Evolutionary conservation across 1,140 invertebrate species (phyloP), one percentile per base, ranked within the genome.

Genomic region (Cydia strobilella): DNA sequence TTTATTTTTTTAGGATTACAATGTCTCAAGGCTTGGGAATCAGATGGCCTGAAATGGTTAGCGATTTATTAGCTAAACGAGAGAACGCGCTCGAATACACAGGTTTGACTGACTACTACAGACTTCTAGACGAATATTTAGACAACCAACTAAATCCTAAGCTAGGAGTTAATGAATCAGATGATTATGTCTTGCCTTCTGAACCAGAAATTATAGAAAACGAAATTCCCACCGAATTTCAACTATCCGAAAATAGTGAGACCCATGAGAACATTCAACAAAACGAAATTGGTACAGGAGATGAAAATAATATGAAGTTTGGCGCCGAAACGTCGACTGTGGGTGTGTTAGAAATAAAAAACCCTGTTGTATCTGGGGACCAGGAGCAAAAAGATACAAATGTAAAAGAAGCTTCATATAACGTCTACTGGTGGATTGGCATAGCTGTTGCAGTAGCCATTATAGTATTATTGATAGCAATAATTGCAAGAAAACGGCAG

Each of bases 351-450:
- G 90, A 93, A 80, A 90, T 90, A 39, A 91, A 91, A 73, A 90
- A 90, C 69, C 86, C 87, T 39, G 84, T 90, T 4, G 81, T 80
- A 13, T 75, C 85, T 51, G 83, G 79, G 62, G 86, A 90, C 74
- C 78, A 88, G 75, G 42, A 12, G 39, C 84, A 80, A 27, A 80
- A 87, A 45, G 79, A 79, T 20, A 66, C 79, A 9, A 85, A 82
- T 75, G 75, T 80, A 35, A 87, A 88, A 81, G 89, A 91, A 76
- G 88, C 90, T 12, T 91, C 91, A 7, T 93, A 93, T 51, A 91
- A 87, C 66, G 84, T 87, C 7, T 93, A 91, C 72, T 91, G 89
- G 90, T 93, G 91, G 90, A 90, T 93, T 76, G 91, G 91, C 23
- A 84, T 93, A 74, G 87, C 79, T 12, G 90, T 91, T 2, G 91